phyloP scores from a whole-genome alignment of 2,888 invertebrate genomes.

The Erpobdella octoculata region DNA sequence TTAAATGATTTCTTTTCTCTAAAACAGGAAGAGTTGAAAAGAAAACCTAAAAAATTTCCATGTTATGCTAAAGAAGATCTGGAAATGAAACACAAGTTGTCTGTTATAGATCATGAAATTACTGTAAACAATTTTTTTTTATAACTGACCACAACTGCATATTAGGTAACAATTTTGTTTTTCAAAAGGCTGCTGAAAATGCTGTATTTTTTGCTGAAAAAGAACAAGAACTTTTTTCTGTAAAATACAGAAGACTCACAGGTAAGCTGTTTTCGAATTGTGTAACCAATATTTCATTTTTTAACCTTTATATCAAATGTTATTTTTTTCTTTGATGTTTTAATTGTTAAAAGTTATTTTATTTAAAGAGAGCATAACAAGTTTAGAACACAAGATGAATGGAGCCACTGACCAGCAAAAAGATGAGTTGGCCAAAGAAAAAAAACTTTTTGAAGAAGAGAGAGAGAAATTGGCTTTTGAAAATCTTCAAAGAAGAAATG shows the following conservation, averaged over 20 bases:
- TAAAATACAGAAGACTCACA: not conserved
- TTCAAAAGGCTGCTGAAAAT: not conserved
- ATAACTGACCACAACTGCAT: too few species aligned
- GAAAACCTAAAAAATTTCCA: conserved; percentile 6
- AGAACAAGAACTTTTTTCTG: conserved; percentile 12
- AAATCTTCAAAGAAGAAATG: conserved; percentile 25
- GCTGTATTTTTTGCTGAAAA: conserved; percentile 5
- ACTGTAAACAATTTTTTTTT: not conserved
- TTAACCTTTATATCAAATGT: not conserved
- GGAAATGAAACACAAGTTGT: conserved; percentile 15
- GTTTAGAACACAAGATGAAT: conserved; percentile 8
- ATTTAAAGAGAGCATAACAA: not conserved
- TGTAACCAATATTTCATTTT: not conserved
- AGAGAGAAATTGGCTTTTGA: conserved; percentile 20
- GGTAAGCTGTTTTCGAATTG: not conserved
- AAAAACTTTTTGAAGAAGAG: conserved; percentile 17
- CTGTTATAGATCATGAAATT: conserved; percentile 9
- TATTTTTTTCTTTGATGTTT: not conserved
- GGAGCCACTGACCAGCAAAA: not conserved
- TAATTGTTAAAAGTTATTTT: not conserved
- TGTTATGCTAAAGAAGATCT: conserved; percentile 15
- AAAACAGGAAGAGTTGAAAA: conserved; percentile 9
- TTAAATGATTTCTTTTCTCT: not conserved
- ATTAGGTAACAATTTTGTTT: too few species aligned
- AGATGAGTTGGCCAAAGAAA: conserved; percentile 9